Evolutionary conservation across 2,888 invertebrate genomes (phyloP).

Genomic region (Trypoxylon attenuatum): DNA sequence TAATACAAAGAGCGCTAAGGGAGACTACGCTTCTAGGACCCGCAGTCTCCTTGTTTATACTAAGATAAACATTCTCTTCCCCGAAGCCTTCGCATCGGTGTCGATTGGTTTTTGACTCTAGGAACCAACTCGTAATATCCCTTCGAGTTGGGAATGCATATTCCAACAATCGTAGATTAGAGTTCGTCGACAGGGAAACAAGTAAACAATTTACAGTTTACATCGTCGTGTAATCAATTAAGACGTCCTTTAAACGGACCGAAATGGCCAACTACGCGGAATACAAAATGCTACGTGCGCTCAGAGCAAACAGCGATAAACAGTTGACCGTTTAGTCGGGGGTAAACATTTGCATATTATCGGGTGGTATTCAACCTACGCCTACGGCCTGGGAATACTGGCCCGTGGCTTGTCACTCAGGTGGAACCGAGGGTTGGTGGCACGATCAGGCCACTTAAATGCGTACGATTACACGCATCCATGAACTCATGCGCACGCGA

Average conservation of each 20-base stretch:
- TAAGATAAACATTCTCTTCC: too few species aligned
- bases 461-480: constrained; percentile 65
- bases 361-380: constrained; percentile 14
- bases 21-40: too few species aligned
- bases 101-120: too few species aligned
- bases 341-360: constrained; percentile 64
- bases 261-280: not conserved
- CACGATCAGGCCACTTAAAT: constrained; percentile 50
- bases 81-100: too few species aligned
- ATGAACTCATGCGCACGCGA: constrained; percentile 54
- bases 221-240: not conserved
- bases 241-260: not conserved
- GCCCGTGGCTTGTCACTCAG: constrained; percentile 18
- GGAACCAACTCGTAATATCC: too few species aligned
- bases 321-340: constrained; percentile 54
- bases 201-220: not conserved
- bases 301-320: constrained; percentile 35
- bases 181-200: too few species aligned
- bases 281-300: not conserved
- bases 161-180: too few species aligned
- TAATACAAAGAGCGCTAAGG: too few species aligned
- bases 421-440: constrained; percentile 42
- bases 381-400: constrained; percentile 44
- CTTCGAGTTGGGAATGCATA: too few species aligned
- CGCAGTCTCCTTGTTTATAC: too few species aligned